These are phyloP conservation scores for Oenanthe oenanthe DNA, from an alignment of 2,113 vertebrate genomes.

Conservation along the genomic window DNA sequence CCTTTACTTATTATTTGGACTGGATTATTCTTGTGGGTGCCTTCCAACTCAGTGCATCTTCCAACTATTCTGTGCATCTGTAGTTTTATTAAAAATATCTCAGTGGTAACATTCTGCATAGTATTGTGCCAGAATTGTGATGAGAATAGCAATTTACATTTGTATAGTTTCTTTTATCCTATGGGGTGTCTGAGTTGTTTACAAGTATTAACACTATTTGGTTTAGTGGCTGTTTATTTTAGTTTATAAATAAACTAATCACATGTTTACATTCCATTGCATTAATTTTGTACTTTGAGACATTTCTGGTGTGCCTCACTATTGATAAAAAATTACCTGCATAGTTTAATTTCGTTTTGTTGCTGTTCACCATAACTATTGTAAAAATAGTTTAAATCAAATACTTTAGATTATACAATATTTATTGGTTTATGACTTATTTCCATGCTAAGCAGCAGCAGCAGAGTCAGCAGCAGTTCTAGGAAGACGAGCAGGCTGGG, in stretches of 20 bases:
- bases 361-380: neutral
- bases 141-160: neutral
- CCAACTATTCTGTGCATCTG: neutral
- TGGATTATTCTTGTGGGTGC: neutral
- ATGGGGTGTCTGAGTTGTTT: neutral
- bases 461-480: neutral
- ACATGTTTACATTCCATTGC: neutral
- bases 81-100: neutral
- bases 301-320: neutral
- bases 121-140: neutral
- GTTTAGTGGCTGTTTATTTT: neutral
- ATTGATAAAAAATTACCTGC: neutral
- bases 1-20: neutral
- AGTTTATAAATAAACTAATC: neutral
- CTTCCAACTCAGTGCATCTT: neutral
- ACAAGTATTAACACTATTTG: neutral
- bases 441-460: neutral
- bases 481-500: fast-evolving
- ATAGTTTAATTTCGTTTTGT: neutral
- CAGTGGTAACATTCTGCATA: neutral
- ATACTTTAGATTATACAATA: neutral
- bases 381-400: conserved; percentile 9
- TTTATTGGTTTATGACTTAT: neutral
- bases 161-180: neutral
- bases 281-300: neutral